A percentile compares a stretch with the other conserved stretches of the same genome.
These are phyloP conservation scores for Amphipoea lucens DNA, from an alignment of 2,888 invertebrate species.

Conservation along the genomic window DNA sequence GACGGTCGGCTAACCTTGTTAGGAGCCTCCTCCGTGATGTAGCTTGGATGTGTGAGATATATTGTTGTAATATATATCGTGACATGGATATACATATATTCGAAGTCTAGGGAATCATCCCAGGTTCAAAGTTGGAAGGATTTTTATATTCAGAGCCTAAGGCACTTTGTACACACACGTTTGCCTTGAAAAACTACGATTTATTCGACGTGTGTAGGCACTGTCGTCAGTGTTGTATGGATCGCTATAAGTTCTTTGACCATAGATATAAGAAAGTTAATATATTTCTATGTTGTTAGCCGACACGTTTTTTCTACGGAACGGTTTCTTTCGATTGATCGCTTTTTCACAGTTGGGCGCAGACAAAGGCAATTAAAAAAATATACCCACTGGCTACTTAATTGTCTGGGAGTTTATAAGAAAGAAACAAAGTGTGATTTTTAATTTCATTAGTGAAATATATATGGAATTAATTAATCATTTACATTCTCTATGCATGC, in stretches of 20 bases:
- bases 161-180: too few relatives aligned
- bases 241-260: not conserved
- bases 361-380: not conserved
- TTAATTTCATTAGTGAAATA: not conserved
- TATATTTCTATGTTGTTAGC: too few relatives aligned
- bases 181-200: not conserved
- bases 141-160: not conserved
- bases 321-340: not conserved
- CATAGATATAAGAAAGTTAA: not conserved
- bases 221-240: not conserved
- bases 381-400: not conserved
- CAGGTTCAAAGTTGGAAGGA: not conserved
- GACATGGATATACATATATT: constrained; percentile 7
- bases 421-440: not conserved
- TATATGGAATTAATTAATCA: not conserved
- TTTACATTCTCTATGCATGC: not conserved
- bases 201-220: not conserved
- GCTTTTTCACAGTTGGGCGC: not conserved
- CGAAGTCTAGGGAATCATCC: not conserved
- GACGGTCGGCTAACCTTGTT: constrained; percentile 37
- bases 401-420: not conserved
- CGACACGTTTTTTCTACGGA: not conserved
- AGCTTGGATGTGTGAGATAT: constrained; percentile 27
- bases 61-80: constrained; percentile 11
- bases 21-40: constrained; percentile 3